phyloP scores from a whole-genome alignment of 2,113 vertebrate species.

The human (Homo sapiens) region GRCh38 chr4:33087001-33087500 shows the following conservation, averaged over 20 bases:
- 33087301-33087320: neutral
- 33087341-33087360: rapidly evolving
- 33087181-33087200: neutral
- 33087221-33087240: neutral
- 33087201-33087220: neutral
- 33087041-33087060: neutral
- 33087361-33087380: neutral
- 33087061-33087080: neutral
- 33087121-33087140: neutral
- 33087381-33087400: neutral
- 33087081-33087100: neutral
- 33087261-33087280: neutral
- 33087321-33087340: neutral
- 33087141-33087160: neutral
- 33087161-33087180: neutral
- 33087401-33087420: neutral
- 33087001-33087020: neutral
- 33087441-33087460: neutral
- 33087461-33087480: neutral
- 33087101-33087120: neutral
- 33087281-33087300: neutral
- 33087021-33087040: neutral
- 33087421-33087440: neutral
- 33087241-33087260: neutral
- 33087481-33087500: neutral